These are phyloP conservation scores for Caerostris extrusa DNA, from an alignment of 1,140 invertebrate genomes.

Conservation along the genomic window DNA sequence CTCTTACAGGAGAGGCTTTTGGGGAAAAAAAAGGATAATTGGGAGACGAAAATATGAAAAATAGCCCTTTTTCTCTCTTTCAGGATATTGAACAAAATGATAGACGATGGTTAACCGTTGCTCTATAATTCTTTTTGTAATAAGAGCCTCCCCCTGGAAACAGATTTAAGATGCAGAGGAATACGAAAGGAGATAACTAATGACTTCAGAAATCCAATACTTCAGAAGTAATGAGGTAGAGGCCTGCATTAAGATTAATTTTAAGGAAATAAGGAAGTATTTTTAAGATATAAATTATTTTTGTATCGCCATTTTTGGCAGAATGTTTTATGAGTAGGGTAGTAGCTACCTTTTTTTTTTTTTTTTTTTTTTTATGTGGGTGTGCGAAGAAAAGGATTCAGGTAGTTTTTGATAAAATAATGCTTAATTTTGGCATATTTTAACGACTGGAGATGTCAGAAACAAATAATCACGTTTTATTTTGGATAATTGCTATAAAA, in stretches of 20 bases:
- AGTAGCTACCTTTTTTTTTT: too few species aligned
- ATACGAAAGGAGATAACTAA: conserved; percentile 19
- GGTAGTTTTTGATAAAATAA: too few species aligned
- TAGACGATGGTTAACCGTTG: conserved; percentile 49
- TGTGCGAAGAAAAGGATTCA: too few species aligned
- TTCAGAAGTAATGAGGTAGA: conserved; percentile 14
- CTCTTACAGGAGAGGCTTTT: neutral
- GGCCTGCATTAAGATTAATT: conserved; percentile 54
- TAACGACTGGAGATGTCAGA: too few species aligned
- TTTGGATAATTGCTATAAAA: too few species aligned
- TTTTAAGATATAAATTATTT: conserved; percentile 37
- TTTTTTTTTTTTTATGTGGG: too few species aligned
- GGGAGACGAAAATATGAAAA: conserved; percentile 39
- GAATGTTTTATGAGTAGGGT: too few species aligned
- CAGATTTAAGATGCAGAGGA: conserved; percentile 16
- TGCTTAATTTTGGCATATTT: too few species aligned
- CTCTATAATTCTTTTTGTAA: conserved; percentile 14
- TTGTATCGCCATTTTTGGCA: neutral
- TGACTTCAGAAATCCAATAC: conserved; percentile 25
- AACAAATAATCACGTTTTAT: too few species aligned
- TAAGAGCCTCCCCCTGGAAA: neutral
- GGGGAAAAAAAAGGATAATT: conserved; percentile 14
- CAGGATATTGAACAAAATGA: conserved; percentile 6
- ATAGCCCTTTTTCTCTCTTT: conserved; percentile 10
- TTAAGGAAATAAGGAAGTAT: conserved; percentile 22